Conservation (phyloP, 2,113 vertebrate genomes). For the Microtus ochrogaster region DNA sequence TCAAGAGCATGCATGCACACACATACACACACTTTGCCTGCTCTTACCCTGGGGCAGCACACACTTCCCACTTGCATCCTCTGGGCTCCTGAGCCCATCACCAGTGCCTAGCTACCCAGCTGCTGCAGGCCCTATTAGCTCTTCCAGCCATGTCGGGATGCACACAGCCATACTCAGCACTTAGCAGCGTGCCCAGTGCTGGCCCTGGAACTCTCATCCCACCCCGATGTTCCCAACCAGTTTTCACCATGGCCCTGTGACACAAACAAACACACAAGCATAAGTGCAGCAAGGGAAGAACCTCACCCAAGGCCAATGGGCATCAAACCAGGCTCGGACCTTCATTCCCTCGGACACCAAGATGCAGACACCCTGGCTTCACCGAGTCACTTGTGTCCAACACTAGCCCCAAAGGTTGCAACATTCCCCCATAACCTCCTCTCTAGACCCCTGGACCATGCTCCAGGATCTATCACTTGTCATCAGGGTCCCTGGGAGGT, state of each 20-base stretch:
- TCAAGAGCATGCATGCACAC: background rate
- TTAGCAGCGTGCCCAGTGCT: background rate
- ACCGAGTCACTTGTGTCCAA: background rate
- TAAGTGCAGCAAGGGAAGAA: background rate
- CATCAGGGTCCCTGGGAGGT: background rate
- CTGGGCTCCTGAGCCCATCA: background rate
- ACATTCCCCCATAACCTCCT: too few species aligned
- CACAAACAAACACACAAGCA: background rate
- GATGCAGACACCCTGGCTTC: background rate
- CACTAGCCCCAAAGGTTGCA: background rate
- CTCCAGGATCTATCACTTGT: too few species aligned
- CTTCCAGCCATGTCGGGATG: fast-evolving
- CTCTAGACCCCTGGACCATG: background rate
- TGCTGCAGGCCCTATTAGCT: background rate
- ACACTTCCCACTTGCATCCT: background rate
- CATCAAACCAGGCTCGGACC: background rate
- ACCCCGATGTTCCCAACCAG: background rate
- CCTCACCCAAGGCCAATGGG: background rate
- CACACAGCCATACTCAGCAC: fast-evolving
- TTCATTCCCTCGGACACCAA: background rate
- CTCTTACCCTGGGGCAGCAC: background rate
- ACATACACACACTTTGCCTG: too few species aligned
- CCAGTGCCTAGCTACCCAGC: background rate
- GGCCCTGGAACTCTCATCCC: background rate
- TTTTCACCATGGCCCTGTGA: background rate